Conservation (phyloP, 2,888 invertebrate species). For the Fragum fragum region DNA sequence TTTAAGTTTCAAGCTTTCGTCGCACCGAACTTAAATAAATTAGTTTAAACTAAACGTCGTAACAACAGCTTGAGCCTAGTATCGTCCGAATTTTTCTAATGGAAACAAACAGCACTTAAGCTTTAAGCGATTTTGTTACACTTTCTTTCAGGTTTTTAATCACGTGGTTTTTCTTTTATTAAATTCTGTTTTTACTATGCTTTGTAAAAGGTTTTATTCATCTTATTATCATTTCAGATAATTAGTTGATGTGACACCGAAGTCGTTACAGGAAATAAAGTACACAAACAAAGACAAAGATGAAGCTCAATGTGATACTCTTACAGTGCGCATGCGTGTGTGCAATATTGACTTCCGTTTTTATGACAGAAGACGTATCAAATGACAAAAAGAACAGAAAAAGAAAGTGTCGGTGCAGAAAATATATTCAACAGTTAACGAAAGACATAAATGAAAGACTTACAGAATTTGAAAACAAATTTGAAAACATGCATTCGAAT, state of each 20-base stretch:
- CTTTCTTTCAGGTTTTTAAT: too few relatives aligned
- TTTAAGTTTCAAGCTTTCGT: too few relatives aligned
- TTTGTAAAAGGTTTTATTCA: too few relatives aligned
- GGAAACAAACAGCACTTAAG: too few relatives aligned
- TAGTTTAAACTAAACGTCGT: too few relatives aligned
- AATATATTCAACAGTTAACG: slow-evolving; percentile 60
- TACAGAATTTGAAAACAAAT: slow-evolving; percentile 55
- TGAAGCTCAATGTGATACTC: slow-evolving; percentile 18
- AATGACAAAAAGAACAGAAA: slow-evolving; percentile 27
- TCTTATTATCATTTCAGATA: not conserved
- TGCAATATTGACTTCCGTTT: slow-evolving; percentile 19
- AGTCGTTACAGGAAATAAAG: not conserved
- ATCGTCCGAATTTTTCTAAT: too few relatives aligned
- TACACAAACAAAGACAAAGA: not conserved
- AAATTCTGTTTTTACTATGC: too few relatives aligned
- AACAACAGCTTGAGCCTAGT: too few relatives aligned
- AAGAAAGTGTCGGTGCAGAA: slow-evolving; percentile 56
- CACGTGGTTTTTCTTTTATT: too few relatives aligned
- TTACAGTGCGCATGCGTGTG: slow-evolving; percentile 5
- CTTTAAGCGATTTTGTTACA: too few relatives aligned
- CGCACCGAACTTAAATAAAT: too few relatives aligned
- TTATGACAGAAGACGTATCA: slow-evolving; percentile 20
- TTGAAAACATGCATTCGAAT: slow-evolving; percentile 27
- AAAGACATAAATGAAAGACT: slow-evolving; percentile 57
- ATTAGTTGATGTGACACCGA: not conserved